These are phyloP conservation scores for Eupithecia abbreviata DNA, from an alignment of 2,888 invertebrate genomes.

Conservation along the genomic window DNA sequence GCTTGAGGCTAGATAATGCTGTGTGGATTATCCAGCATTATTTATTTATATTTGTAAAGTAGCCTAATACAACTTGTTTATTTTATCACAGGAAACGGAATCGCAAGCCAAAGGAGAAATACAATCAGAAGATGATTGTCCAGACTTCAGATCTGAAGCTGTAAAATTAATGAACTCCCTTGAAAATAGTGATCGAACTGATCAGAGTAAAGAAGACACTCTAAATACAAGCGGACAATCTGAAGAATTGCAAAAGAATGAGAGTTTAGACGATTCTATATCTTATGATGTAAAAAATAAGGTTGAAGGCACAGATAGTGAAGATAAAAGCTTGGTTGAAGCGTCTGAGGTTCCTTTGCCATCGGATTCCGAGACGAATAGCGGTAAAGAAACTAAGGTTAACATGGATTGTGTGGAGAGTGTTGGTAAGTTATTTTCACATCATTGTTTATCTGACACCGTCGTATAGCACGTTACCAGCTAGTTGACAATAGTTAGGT, in stretches of 20 bases:
- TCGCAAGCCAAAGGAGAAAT: slow-evolving; percentile 68
- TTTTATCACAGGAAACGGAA: slow-evolving; percentile 57
- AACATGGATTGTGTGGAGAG: slow-evolving; percentile 45
- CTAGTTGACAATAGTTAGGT: too few relatives aligned
- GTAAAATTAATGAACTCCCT: slow-evolving; percentile 43
- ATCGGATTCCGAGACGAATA: slow-evolving; percentile 51
- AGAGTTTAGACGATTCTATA: slow-evolving; percentile 30
- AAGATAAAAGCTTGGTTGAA: slow-evolving; percentile 43
- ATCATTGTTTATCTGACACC: not conserved
- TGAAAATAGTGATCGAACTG: slow-evolving; percentile 30
- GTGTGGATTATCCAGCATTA: too few relatives aligned
- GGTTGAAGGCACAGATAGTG: slow-evolving; percentile 37
- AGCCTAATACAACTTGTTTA: not conserved
- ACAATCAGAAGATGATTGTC: slow-evolving; percentile 66
- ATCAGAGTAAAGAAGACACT: slow-evolving; percentile 26
- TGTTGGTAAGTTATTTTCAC: slow-evolving; percentile 44
- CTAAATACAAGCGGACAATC: slow-evolving; percentile 10
- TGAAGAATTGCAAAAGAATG: slow-evolving; percentile 44
- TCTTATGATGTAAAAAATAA: slow-evolving; percentile 46
- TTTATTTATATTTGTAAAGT: not conserved
- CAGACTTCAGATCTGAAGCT: slow-evolving; percentile 57
- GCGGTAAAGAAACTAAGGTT: slow-evolving; percentile 53
- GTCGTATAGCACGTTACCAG: too few relatives aligned
- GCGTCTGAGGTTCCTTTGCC: slow-evolving; percentile 51
- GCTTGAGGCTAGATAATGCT: too few relatives aligned